These are phyloP conservation scores for Drosophila ohnishii DNA, from an alignment of 1,140 invertebrate genomes.

Conservation along the genomic window DNA sequence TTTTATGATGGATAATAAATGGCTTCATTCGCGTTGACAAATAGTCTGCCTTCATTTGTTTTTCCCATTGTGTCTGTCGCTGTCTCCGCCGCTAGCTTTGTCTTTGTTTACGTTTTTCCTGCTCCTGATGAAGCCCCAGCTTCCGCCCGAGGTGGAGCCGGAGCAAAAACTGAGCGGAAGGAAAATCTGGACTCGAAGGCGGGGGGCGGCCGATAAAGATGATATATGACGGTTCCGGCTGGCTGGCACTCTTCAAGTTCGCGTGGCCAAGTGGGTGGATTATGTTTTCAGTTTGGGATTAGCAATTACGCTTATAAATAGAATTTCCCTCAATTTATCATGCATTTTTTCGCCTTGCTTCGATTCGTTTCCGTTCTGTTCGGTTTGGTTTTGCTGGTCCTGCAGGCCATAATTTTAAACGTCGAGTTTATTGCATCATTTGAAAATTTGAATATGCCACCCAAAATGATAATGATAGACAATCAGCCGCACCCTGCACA, in stretches of 20 bases:
- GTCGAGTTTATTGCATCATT: slow-evolving; percentile 69
- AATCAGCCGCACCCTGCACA: slow-evolving; percentile 37
- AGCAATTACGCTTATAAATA: slow-evolving; percentile 81
- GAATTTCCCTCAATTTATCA: slow-evolving; percentile 75
- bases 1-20: slow-evolving; percentile 83
- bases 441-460: slow-evolving; percentile 59
- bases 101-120: slow-evolving; percentile 44
- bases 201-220: slow-evolving; percentile 66
- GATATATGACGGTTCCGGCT: slow-evolving; percentile 63
- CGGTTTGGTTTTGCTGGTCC: slow-evolving; percentile 18
- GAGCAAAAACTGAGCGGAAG: slow-evolving; percentile 9
- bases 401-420: slow-evolving; percentile 30
- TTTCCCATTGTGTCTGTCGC: slow-evolving; percentile 34
- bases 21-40: slow-evolving; percentile 83
- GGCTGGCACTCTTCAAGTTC: slow-evolving; percentile 45
- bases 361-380: not conserved
- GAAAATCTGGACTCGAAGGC: slow-evolving; percentile 1
- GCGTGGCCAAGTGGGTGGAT: slow-evolving; percentile 75
- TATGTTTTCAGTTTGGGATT: slow-evolving; percentile 80
- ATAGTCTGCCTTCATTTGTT: slow-evolving; percentile 81
- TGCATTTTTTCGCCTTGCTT: slow-evolving; percentile 32
- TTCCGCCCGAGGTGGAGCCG: slow-evolving; percentile 46
- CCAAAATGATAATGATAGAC: slow-evolving; percentile 50
- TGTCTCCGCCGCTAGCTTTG: slow-evolving; percentile 24
- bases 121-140: slow-evolving; percentile 13